Evolutionary conservation across 2,113 vertebrate species (phyloP).

Genomic region (Maccullochella peelii): DNA sequence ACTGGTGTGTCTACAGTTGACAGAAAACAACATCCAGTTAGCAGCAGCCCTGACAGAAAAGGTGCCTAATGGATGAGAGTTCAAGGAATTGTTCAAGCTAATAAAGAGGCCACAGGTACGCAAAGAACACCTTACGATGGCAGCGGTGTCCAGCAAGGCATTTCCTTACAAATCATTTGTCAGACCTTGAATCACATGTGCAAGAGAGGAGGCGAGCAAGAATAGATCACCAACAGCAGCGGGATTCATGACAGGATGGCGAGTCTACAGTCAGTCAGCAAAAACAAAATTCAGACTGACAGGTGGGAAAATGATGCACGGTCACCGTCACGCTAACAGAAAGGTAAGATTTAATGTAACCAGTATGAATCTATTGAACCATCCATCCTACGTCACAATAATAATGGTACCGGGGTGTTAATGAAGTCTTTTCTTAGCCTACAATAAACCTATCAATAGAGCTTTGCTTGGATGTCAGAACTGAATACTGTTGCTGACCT

Average conservation of each 20-base stretch:
- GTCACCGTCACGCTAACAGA: not conserved
- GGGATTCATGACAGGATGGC: constrained; percentile 10
- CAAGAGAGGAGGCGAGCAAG: not conserved
- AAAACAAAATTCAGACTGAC: not conserved
- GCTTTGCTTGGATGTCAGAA: not conserved
- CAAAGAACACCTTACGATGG: not conserved
- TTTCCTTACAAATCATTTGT: not conserved
- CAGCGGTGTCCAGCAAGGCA: not conserved
- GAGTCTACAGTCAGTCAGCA: not conserved
- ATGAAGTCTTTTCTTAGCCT: not conserved
- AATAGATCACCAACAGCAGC: not conserved
- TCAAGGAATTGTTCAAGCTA: not conserved
- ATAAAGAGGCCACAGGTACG: not conserved
- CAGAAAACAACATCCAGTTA: not conserved
- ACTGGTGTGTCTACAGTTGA: not conserved
- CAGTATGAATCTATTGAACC: not conserved
- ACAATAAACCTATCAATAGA: not conserved
- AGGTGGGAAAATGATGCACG: not conserved
- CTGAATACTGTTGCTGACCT: not conserved
- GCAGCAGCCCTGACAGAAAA: not conserved
- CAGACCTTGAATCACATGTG: constrained; percentile 16
- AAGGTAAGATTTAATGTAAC: not conserved
- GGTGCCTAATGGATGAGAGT: not conserved
- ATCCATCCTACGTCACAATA: not conserved
- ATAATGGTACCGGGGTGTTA: not conserved